Evolutionary conservation across 37 sponge, comb jelly and placozoan genomes (phyloP).

Genomic region (Spongilla lacustris): DNA sequence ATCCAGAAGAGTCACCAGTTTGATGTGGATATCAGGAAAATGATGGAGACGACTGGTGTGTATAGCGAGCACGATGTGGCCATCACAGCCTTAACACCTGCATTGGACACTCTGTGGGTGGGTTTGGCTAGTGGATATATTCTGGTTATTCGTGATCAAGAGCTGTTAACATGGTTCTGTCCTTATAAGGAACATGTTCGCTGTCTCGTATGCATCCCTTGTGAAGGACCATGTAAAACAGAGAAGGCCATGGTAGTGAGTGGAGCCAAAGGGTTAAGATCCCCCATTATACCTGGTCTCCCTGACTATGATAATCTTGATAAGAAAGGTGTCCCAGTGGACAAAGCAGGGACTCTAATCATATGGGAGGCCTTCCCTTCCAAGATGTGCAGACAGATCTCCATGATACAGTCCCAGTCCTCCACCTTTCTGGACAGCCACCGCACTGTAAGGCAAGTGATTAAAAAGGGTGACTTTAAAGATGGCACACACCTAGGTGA

Average conservation of each 20-base stretch:
- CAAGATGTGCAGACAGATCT: no score
- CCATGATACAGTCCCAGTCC: slow-evolving; percentile 52
- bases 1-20: slow-evolving; percentile 38
- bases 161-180: slow-evolving; percentile 50
- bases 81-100: slow-evolving; percentile 72
- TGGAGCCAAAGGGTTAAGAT: slow-evolving; percentile 56
- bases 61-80: slow-evolving; percentile 29
- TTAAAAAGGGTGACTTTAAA: slow-evolving; percentile 41
- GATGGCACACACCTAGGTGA: no score
- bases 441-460: slow-evolving; percentile 27
- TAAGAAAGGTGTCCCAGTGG: slow-evolving; percentile 23
- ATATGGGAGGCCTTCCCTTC: slow-evolving; percentile 69
- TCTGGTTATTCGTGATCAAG: slow-evolving; percentile 66
- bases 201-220: slow-evolving; percentile 55
- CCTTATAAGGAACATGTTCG: slow-evolving; percentile 72
- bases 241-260: slow-evolving; percentile 71
- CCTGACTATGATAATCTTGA: slow-evolving; percentile 15
- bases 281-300: background rate
- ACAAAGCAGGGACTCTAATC: slow-evolving; percentile 47
- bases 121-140: slow-evolving; percentile 89
- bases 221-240: slow-evolving; percentile 54
- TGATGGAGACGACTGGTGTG: background rate
- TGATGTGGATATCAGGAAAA: slow-evolving; percentile 35
- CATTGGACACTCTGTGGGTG: slow-evolving; percentile 85
- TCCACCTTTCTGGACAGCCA: slow-evolving; percentile 42